Evolutionary conservation across 2,113 vertebrate species (phyloP).

Genomic region (Melanocharis versteri): DNA sequence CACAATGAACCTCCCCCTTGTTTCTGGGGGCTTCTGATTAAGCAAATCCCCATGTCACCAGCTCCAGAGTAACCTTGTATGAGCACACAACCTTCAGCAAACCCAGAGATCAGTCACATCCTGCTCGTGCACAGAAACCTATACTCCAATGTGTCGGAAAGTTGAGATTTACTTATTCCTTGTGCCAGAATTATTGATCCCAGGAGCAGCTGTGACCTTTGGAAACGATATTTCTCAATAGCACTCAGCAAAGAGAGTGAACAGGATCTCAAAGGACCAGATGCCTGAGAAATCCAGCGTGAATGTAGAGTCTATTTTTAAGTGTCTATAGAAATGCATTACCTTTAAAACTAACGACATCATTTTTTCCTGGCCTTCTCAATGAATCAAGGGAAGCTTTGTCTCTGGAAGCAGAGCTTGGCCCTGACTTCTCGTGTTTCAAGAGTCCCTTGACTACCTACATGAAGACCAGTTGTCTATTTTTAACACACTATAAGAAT

Average conservation of each 20-base stretch:
- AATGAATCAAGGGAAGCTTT: neutral
- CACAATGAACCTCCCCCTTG: neutral
- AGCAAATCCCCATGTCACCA: neutral
- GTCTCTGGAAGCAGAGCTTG: neutral
- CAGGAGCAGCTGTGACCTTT: neutral
- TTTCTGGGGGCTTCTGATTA: neutral
- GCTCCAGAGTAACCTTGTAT: neutral
- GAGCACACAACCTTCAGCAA: neutral
- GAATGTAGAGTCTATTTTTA: neutral
- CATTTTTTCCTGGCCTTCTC: neutral
- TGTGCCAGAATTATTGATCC: slow-evolving; percentile 5
- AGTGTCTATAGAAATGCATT: neutral
- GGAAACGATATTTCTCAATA: neutral
- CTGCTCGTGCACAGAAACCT: neutral
- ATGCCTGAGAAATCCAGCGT: neutral
- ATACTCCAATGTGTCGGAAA: fast-evolving
- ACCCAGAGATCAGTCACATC: neutral
- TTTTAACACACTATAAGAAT: neutral
- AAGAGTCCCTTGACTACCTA: neutral
- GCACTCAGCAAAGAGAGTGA: neutral
- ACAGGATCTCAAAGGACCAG: neutral
- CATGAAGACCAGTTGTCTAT: neutral
- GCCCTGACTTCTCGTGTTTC: neutral
- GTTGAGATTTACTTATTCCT: neutral
- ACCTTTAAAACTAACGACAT: neutral